Conservation (phyloP, 2,797 vertebrate genomes). For the Rhabdomys pumilio region DNA sequence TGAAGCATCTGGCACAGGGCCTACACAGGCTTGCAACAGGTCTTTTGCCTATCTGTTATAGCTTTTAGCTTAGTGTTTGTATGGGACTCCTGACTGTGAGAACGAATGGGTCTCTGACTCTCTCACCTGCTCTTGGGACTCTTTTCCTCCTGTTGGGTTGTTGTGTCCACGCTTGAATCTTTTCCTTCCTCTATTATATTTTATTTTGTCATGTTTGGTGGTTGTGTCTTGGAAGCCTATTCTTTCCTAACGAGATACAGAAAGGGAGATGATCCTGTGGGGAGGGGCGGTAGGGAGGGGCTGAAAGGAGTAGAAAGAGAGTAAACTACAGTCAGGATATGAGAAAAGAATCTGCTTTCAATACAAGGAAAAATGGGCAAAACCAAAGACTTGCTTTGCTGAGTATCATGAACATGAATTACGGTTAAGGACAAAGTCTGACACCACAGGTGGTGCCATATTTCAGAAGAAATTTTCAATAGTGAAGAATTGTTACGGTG, state of each 20-base stretch:
- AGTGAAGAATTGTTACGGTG: background rate
- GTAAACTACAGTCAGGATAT: background rate
- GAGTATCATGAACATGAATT: background rate
- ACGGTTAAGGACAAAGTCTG: background rate
- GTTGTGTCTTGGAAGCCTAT: background rate
- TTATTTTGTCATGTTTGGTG: background rate
- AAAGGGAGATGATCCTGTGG: background rate
- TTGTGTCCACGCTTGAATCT: background rate
- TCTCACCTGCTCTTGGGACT: background rate
- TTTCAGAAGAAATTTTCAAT: constrained; percentile 36
- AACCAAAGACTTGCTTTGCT: constrained; percentile 34
- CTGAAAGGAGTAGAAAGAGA: background rate
- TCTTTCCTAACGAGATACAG: background rate
- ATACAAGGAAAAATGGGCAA: constrained; percentile 1
- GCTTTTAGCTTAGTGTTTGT: background rate
- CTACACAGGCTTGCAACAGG: background rate
- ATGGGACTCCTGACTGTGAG: background rate
- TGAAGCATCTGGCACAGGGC: background rate
- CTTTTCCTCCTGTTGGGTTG: background rate
- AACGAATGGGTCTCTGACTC: background rate
- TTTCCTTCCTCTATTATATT: background rate
- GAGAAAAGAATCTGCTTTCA: background rate
- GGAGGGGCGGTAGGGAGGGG: background rate
- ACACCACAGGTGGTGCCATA: background rate
- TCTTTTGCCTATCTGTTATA: background rate